A percentile compares a stretch with the other conserved stretches of the same genome.
Evolutionary conservation across 2,797 vertebrate genomes (phyloP).

Genomic region (Microcaecilia unicolor): DNA sequence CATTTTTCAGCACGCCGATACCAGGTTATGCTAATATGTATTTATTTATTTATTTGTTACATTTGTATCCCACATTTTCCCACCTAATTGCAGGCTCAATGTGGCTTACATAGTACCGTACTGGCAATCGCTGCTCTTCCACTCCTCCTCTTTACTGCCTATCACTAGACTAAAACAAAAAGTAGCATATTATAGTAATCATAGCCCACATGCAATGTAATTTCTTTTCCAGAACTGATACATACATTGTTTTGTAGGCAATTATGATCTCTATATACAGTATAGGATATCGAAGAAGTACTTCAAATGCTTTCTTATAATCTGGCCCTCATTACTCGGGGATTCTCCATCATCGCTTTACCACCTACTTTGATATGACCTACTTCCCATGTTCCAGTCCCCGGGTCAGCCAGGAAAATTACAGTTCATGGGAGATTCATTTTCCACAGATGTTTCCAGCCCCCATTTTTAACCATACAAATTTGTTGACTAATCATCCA

Average conservation of each 20-base stretch:
- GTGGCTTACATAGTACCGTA: no score
- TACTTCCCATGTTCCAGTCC: neutral
- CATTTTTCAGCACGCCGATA: no score
- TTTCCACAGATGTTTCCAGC: fast-evolving
- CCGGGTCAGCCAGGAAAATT: neutral
- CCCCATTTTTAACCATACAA: neutral
- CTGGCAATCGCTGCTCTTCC: no score
- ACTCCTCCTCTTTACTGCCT: no score
- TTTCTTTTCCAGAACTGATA: slow-evolving; percentile 23
- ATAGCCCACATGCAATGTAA: no score
- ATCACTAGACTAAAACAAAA: no score
- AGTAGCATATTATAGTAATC: no score
- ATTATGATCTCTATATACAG: neutral
- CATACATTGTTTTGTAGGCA: slow-evolving; percentile 16
- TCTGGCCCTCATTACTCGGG: neutral
- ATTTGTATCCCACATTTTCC: no score
- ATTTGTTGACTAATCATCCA: neutral
- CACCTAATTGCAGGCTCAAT: no score
- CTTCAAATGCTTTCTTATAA: slow-evolving; percentile 1
- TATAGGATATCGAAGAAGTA: neutral
- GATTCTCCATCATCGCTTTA: neutral
- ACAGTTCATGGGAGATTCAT: neutral
- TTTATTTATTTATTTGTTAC: no score
- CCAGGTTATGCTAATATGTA: no score
- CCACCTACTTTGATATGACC: neutral